phyloP scores from a whole-genome alignment of 2,888 invertebrate genomes.

The Folsomia manolachei region DNA sequence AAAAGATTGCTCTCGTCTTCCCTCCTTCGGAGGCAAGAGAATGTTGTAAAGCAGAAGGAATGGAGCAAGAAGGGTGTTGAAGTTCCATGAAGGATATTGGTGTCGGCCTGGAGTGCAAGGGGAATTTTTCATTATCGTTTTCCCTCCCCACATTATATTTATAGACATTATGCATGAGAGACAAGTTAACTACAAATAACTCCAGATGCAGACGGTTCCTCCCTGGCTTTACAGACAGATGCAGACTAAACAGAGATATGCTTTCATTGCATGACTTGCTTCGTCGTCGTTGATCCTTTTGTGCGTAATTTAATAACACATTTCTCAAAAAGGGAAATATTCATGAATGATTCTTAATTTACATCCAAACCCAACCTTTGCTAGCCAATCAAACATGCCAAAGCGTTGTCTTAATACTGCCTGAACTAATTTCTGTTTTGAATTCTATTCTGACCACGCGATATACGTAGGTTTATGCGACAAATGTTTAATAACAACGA shows the following conservation, averaged over 20 bases:
- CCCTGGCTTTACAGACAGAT: too few relatives aligned
- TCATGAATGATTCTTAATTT: neutral
- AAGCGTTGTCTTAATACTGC: neutral
- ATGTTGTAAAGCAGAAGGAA: neutral
- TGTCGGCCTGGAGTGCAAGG: slow-evolving; percentile 15
- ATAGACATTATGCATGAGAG: slow-evolving; percentile 1
- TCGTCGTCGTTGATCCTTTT: neutral
- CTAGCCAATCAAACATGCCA: neutral
- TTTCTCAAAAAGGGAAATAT: neutral
- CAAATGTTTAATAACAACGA: too few relatives aligned
- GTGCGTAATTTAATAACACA: neutral
- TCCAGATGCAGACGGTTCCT: neutral
- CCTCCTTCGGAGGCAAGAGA: neutral
- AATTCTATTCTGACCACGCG: too few relatives aligned
- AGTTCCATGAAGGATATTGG: neutral
- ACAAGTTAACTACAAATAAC: neutral
- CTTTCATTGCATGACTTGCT: too few relatives aligned
- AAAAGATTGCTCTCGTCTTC: neutral
- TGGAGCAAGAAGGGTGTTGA: neutral
- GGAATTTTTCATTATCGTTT: slow-evolving; percentile 48
- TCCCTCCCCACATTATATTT: slow-evolving; percentile 22
- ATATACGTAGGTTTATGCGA: too few relatives aligned
- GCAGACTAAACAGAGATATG: too few relatives aligned
- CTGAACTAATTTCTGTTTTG: too few relatives aligned
- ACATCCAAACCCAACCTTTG: neutral